A percentile compares a stretch with the other conserved stretches of the same genome.
phyloP scores from a whole-genome alignment of 2,797 vertebrate genomes.

The Holocentrus rufus region DNA sequence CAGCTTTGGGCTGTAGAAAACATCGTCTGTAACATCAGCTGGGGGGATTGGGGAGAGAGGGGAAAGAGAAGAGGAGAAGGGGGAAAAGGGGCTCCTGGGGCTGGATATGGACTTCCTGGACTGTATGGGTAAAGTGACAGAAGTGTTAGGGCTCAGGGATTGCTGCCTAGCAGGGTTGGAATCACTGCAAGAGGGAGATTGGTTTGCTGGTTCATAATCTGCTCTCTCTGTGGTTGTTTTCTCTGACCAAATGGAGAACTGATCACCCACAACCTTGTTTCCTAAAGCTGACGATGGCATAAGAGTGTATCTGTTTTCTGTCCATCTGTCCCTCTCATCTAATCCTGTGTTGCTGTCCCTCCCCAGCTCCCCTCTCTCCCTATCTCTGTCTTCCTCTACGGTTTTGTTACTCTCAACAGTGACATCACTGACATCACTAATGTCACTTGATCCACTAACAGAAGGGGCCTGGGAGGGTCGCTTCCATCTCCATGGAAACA shows the following conservation, averaged over 20 bases:
- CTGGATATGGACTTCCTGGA: slow-evolving; percentile 62
- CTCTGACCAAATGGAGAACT: slow-evolving; percentile 41
- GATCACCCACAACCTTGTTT: slow-evolving; percentile 20
- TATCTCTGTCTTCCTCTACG: slow-evolving; percentile 23
- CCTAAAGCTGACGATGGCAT: slow-evolving; percentile 16
- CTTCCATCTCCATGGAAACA: slow-evolving; percentile 67
- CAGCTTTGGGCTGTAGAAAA: slow-evolving; percentile 79
- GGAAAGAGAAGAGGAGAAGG: slow-evolving; percentile 69
- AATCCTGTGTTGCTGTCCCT: slow-evolving; percentile 21
- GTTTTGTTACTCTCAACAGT: slow-evolving; percentile 45
- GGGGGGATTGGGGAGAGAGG: slow-evolving; percentile 64
- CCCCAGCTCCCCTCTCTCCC: slow-evolving; percentile 13
- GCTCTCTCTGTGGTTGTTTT: slow-evolving; percentile 24
- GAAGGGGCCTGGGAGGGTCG: slow-evolving; percentile 57
- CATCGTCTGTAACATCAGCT: slow-evolving; percentile 71
- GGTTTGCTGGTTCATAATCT: slow-evolving; percentile 54
- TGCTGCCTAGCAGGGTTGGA: slow-evolving; percentile 43
- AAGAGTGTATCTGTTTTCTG: slow-evolving; percentile 54
- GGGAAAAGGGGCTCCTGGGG: slow-evolving; percentile 73
- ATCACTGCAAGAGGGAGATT: slow-evolving; percentile 48
- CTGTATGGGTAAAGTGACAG: slow-evolving; percentile 52
- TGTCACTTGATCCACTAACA: slow-evolving; percentile 61
- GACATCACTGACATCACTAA: slow-evolving; percentile 47
- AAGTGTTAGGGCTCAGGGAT: slow-evolving; percentile 30
- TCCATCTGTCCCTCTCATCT: slow-evolving; percentile 37